Evolutionary conservation across 1,140 invertebrate genomes (phyloP), one percentile per base, ranked within the genome.

Genomic region (Oreohelix idahoensis): DNA sequence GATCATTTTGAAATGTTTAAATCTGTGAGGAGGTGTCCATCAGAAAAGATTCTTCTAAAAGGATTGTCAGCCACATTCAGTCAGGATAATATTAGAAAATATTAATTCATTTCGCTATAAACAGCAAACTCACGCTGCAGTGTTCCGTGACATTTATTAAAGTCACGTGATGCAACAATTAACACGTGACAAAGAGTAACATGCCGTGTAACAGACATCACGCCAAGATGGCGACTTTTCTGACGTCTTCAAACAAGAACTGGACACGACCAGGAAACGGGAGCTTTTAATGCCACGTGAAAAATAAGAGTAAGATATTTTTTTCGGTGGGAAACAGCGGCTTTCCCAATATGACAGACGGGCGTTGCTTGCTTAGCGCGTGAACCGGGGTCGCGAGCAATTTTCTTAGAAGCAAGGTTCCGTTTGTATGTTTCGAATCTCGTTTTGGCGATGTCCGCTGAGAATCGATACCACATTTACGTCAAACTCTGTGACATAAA

Each of bases 331-430:
- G 77, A 66, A 79, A 66, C 58, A 36, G 63, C 53, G 36, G 2
- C 36, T n/a, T 66, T 79, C 32, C 32, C 77, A 66, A 20, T 38
- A 58, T 79, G 77, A 79, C 77, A 79, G 77, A 79, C 32, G 51
- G 77, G 77, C 77, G 1, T 39, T 77, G 75, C 75, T 77, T 77
- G 75, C 32, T 77, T 13, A 79, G 63, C 35, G 77, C 77, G 32
- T 79, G 32, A 45, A 63, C 58, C 36, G n/a, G 77, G 77, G 77
- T 42, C 77, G 77, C 77, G 63, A 42, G 77, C 77, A 79, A 79
- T 79, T 66, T 79, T 79, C 77, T 69, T 63, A 79, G 77, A 79
- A 79, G 77, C 77, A 20, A 35, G 29, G 53, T 45, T 45, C 58
- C 77, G 32, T 53, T 38, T 63, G 76, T 29, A 58, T 36, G 76